phyloP scores from a whole-genome alignment of 2,888 invertebrate genomes.

The Elysia crispata region DNA sequence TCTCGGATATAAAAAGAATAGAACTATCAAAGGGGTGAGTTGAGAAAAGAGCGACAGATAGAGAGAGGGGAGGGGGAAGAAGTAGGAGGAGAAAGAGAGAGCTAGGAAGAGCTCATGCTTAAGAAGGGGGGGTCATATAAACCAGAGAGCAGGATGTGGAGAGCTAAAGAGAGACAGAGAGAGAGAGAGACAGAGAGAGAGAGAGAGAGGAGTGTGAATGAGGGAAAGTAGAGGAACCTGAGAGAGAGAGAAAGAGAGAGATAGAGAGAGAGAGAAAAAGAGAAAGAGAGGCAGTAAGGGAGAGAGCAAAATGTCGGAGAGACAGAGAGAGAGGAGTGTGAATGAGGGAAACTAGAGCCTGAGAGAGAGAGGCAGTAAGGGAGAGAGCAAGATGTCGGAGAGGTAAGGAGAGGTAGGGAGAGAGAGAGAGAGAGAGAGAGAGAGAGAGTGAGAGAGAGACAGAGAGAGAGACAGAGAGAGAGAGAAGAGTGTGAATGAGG shows the following conservation, averaged over 20 bases:
- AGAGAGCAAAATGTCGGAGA: no score
- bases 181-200: background rate
- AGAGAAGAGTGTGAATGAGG: no score
- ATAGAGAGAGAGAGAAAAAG: no score
- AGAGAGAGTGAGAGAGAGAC: background rate
- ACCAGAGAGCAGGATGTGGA: no score
- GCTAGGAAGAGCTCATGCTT: no score
- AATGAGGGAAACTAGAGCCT: background rate
- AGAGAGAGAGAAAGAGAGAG: no score
- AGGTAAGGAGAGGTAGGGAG: no score
- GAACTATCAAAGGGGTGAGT: background rate
- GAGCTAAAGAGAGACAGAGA: no score
- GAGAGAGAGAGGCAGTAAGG: background rate
- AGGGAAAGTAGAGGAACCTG: background rate
- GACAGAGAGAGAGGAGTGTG: background rate
- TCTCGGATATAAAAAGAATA: no score
- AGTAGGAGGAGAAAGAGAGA: background rate
- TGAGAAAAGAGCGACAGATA: background rate
- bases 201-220: background rate
- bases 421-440: no score
- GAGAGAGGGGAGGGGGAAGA: background rate
- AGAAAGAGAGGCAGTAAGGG: background rate
- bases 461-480: background rate
- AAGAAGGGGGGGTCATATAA: no score
- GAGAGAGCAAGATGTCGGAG: no score